Evolutionary conservation across 2,888 invertebrate genomes (phyloP), one percentile per base, ranked within the genome.

Genomic region (Enchytraeus crypticus): DNA sequence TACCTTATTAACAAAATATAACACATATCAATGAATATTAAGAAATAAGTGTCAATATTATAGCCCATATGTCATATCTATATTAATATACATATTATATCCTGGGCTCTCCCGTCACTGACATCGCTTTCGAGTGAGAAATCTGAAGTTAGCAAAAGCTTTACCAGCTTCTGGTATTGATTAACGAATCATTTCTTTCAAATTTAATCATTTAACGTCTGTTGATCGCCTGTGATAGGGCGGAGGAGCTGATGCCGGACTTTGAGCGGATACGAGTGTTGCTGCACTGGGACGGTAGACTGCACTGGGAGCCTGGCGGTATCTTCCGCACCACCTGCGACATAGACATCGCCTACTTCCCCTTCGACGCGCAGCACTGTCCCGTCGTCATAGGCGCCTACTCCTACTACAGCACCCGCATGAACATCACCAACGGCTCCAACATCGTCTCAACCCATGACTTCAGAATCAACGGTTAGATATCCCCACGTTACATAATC

Each of bases 241-340:
- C 64, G 0, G 64, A 64, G 30, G 62, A 62, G 38, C 33, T 62
- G 51, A 63, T 62, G 51, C 64, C 62, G n/a, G 62, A 64, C 54
- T 64, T 63, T 38, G 64, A 64, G 14, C 49, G 62, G 33, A 63
- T 64, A 4, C 46, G 64, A n/a, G 60, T 64, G 23, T 51, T 64
- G 11, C 58, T 64, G n/a, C 30, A 54, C 30, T 32, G 57, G 46
- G 32, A 21, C 26, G 64, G 64, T 2, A 29, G 23, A 18, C 46
- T 64, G 46, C 64, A 64, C 57, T 64, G 64, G 64, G 64, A 64
- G 54, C 64, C 64, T 38, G 64, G 64, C 8, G 64, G 64, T 5
- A 64, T 64, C 47, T 64, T 64, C 55, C 49, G 60, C 2, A 64
- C 64, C 2, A 64, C 64, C 0, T 64, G 64, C 26, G 64, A 64